phyloP scores from a whole-genome alignment of 1,140 invertebrate genomes.

The Anadara kagoshimensis region DNA sequence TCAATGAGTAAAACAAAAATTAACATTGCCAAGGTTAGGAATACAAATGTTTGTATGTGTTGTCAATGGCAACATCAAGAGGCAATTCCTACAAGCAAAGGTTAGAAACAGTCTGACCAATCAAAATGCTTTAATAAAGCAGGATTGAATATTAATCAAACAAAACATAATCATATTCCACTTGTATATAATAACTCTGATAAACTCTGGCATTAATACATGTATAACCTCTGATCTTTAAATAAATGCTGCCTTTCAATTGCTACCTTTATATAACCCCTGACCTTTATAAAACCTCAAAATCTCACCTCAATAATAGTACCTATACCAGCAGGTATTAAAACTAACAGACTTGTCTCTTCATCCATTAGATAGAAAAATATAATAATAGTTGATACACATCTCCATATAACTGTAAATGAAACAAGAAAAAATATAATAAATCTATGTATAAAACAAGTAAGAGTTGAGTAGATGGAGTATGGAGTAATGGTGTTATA shows the following conservation, averaged over 20 bases:
- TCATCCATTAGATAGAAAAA: slow-evolving; percentile 96
- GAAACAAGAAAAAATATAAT: slow-evolving; percentile 5
- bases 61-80: too few species aligned
- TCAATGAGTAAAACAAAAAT: too few species aligned
- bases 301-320: slow-evolving; percentile 86
- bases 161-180: neutral
- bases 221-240: neutral
- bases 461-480: neutral
- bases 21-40: too few species aligned
- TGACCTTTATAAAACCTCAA: neutral
- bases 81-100: too few species aligned
- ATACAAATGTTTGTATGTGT: too few species aligned
- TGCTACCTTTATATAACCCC: neutral
- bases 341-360: slow-evolving; percentile 91
- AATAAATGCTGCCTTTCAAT: too few species aligned
- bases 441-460: neutral
- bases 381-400: slow-evolving; percentile 93
- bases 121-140: too few species aligned
- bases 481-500: too few species aligned
- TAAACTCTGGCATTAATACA: neutral
- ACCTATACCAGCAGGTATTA: slow-evolving; percentile 90
- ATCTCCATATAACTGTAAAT: slow-evolving; percentile 87
- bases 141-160: too few species aligned
- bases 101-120: too few species aligned
- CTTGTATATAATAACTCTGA: neutral